Evolutionary conservation across 2,888 invertebrate species (phyloP), one percentile per base, ranked within the genome.

Genomic region (Aradus depressus): DNA sequence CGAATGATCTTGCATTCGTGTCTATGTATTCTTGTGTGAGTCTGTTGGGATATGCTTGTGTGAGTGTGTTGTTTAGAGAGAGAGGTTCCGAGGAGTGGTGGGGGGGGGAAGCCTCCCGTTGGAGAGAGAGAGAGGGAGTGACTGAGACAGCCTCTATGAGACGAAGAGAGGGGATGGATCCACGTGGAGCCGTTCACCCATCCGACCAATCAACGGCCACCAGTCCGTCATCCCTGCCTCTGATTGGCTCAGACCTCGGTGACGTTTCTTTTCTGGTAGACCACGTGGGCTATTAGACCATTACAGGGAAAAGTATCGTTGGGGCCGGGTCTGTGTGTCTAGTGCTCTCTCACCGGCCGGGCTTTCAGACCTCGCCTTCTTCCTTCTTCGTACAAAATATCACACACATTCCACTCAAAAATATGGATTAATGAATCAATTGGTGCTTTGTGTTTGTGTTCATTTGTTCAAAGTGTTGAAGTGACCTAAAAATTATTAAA

Each of bases 251-350:
- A 22, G 32, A 38, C 23, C 43, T 21, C 38, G 45, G 52, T 56
- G 56, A 54, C 54, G 56, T 54, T 54, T 53, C 52, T 53, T 55
- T 51, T 32, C 49, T 53, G 34, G 45, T 47, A 47, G 34, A 57
- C 57, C 57, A 57, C 57, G 57, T 57, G 57, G 55, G 50, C 54
- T 52, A 52, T 57, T 51, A 54, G 53, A 48, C 54, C 54, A 56
- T 56, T 56, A 56, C 50, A 37, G 54, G 49, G 25, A 50, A 52
- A 55, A 55, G 55, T 55, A 52, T 48, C 52, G 44, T 28, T 37
- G 50, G 52, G 21, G 39, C 49, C 44, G 50, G 38, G 41, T n/a
- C n/a, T n/a, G n/a, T n/a, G n/a, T n/a, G n/a, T n/a, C n/a, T n/a
- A n/a, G n/a, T n/a, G n/a, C n/a, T n/a, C n/a, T n/a, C n/a, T n/a